Evolutionary conservation across 2,888 invertebrate genomes (phyloP), one percentile per base, ranked within the genome.

Genomic region (Drosophila subquinaria): DNA sequence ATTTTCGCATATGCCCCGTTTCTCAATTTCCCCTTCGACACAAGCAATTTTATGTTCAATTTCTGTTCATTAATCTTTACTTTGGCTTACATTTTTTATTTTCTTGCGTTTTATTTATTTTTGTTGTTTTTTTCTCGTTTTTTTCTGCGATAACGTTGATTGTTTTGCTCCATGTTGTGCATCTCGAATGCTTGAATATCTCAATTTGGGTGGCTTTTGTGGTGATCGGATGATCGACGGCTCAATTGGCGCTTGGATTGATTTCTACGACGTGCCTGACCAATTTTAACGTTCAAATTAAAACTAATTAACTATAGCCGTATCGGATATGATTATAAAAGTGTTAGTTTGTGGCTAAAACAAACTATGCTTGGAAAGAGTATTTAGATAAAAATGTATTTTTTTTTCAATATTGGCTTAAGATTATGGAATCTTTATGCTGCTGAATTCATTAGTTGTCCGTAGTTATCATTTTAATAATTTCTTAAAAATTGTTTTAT

Each of bases 21-120:
- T 42, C 56, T 47, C 55, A 17, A 27, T 17, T 57, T 9, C 55
- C 17, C n/a, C 43, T 20, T 17, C 15, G 17, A 36, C 47, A 17
- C 38, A 17, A 36, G 60, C 80, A 75, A 82, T 77, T 81, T 65
- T 63, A 66, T 73, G 76, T 69, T 72, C 75, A 79, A 73, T 83
- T 77, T 76, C 42, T 74, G 71, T 61, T 76, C 76, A 79, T 83
- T 76, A 81, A 84, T 81, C 74, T 83, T 78, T 74, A 62, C 63
- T 50, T 65, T 73, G 43, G 6, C 48, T 52, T 20, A 45, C 52
- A 43, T 56, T 57, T 57, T 53, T 8, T 47, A 33, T 64, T 59
- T 59, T 48, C 13, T 63, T 50, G 33, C 9, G 36, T 40, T 17
- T 62, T 45, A 48, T 45, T 56, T 53, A 42, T 42, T 64, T 45